phyloP scores from a whole-genome alignment of 2,113 vertebrate species.

The Pterocles gutturalis region DNA sequence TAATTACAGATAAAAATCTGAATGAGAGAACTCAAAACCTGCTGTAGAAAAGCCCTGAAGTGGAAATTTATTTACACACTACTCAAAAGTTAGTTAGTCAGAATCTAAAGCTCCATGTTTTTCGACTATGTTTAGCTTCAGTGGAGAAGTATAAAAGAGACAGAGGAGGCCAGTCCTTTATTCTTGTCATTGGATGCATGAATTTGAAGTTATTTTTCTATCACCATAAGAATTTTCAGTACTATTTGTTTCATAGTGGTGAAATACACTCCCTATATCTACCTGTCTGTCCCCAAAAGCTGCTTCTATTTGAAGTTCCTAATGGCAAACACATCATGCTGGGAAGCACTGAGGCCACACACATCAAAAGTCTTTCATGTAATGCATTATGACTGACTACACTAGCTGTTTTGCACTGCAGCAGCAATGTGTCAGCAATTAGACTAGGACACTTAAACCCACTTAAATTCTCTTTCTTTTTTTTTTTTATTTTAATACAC shows the following conservation, averaged over 20 bases:
- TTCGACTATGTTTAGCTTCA: not conserved
- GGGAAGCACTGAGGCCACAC: not conserved
- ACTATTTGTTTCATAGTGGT: not conserved
- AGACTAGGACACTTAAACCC: not conserved
- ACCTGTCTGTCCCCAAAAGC: not conserved
- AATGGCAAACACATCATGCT: not conserved
- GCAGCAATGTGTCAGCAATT: not conserved
- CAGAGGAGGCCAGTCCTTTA: not conserved
- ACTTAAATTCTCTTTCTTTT: rapidly evolving
- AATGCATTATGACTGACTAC: not conserved
- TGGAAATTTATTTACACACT: not conserved
- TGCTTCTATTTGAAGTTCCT: not conserved
- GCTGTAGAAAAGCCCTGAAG: not conserved
- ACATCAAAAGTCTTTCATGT: not conserved
- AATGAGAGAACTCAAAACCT: not conserved
- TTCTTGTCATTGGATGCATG: not conserved
- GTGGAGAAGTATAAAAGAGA: not conserved
- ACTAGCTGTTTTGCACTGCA: not conserved
- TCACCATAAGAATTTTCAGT: not conserved
- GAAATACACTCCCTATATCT: not conserved
- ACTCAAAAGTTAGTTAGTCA: not conserved
- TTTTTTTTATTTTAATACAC: not conserved
- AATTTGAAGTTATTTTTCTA: not conserved
- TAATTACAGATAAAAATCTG: not conserved
- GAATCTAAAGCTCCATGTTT: not conserved